Base-by-base conservation (phyloP, 2,113 vertebrate genomes). In the Tetrax tetrax region DNA sequence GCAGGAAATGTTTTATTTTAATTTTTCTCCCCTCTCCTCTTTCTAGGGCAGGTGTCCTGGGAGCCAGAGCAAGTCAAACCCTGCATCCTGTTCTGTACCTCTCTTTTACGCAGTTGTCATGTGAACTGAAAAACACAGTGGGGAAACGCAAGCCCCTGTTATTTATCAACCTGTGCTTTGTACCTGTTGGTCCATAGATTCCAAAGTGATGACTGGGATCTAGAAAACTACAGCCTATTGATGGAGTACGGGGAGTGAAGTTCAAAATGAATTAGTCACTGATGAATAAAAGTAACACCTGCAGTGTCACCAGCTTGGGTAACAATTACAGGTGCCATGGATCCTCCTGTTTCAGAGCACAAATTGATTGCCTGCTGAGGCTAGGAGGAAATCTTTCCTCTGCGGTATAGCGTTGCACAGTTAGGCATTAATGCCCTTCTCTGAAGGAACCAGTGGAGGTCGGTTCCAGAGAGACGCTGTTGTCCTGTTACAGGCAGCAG, bases 101-200 rank as follows among this genome's bases (percentile, higher is more conserved):
- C 70, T 78, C 77, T 93, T 71, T 95, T 56, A 84, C 24, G 29
- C 3, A 0, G 63, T 95, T 56, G 43, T 90, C 94, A 79, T 80
- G 81, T 93, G 95, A 93, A 95, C 89, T 83, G 82, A 76, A 91
- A 96, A 87, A 79, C 79, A 75, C 53, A 54, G 65, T 66, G 77
- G 82, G 51, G 74, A 94, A 85, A 59, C 0, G 4, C 47, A 74
- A 93, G 68, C 75, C 81, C 81, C 72, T 91, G 57, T 92, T 94
- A 96, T 97, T 94, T 95, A 43, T 96, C 82, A 93, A 54, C 78
- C 78, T 70, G 31, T 94, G 31, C 86, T 96, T 91, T 84, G 38
- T 83, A 89, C 84, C 69, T 96, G 54, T 92, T 89, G 48, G 64
- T 90, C 83, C 0, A 1, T 75, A 78, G 83, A 91, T 96, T 96